Evolutionary conservation across 2,113 vertebrate species (phyloP), one percentile per base, ranked within the genome.

Genomic region (Capreolus pygargus): DNA sequence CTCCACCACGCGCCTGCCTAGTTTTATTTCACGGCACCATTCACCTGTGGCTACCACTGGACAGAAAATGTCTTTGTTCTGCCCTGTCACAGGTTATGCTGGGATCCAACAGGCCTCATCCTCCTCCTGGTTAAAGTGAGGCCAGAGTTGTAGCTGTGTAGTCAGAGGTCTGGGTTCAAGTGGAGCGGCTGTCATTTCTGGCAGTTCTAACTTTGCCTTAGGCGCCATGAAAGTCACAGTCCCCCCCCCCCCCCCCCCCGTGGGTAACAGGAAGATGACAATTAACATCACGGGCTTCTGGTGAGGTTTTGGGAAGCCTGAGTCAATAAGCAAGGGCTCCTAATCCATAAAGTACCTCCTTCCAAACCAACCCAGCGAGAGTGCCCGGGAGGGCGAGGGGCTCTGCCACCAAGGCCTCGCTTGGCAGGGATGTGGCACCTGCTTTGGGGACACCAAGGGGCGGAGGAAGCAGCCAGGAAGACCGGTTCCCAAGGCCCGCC

Each of bases 251-350:
- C 43, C 4, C 43, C 4, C 19, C 67, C 54, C 61, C 70, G 67
- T 86, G 57, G 83, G 76, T 60, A 97, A 92, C 45, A 90, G 45
- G 85, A 97, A 98, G 89, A 30, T 70, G 87, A 84, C 76, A 85
- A 67, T 1, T 57, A 45, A 83, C 88, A 97, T 82, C 85, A 30
- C 17, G 10, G 67, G 25, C 19, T 86, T 92, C 85, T 36, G 39
- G 79, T 21, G 54, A 96, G 86, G n/a, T 13, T 92, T 86, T n/a
- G 30, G 61, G 85, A 95, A 90, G 70, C 33, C 76, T 55, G 64
- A 95, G 16, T 74, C 79, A 67, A 79, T 52, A 47, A 92, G 57
- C 90, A 91, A 79, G 70, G 55, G 47, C 21, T 94, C 27, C 0
- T 82, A 86, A 96, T 86, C 58, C 89, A 15, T 58, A 58, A 86